Conservation (phyloP, 2,797 vertebrate genomes). For the Ctenopoma kingsleyae region DNA sequence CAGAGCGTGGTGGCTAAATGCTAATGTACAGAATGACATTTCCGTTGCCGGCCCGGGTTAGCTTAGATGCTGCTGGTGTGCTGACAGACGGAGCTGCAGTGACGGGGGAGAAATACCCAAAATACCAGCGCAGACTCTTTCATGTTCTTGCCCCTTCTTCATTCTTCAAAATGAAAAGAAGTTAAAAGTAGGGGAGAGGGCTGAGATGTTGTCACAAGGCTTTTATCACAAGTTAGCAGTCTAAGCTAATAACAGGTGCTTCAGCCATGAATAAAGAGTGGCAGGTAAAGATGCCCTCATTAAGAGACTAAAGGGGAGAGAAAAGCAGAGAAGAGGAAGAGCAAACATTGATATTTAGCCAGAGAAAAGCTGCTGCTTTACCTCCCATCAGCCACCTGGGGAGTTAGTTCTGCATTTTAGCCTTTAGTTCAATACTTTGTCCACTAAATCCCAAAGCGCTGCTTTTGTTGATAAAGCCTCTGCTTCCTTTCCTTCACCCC, state of each 20-base stretch:
- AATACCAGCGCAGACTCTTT: slow-evolving; percentile 59
- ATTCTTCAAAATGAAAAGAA: slow-evolving; percentile 50
- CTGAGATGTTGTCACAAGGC: slow-evolving; percentile 59
- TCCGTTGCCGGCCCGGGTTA: slow-evolving; percentile 72
- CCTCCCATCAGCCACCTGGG: slow-evolving; percentile 62
- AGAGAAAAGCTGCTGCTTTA: slow-evolving; percentile 23
- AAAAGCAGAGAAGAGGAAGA: slow-evolving; percentile 32
- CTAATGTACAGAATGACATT: slow-evolving; percentile 87
- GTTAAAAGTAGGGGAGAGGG: slow-evolving; percentile 27
- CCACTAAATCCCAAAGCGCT: slow-evolving; percentile 59
- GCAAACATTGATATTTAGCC: slow-evolving; percentile 61
- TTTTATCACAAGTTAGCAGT: slow-evolving; percentile 73
- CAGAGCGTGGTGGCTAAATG: slow-evolving; percentile 81
- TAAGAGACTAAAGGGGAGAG: slow-evolving; percentile 43
- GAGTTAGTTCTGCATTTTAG: slow-evolving; percentile 40
- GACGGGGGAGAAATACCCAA: slow-evolving; percentile 26
- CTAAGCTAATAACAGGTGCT: slow-evolving; percentile 61
- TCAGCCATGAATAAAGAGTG: slow-evolving; percentile 49
- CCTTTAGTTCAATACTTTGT: slow-evolving; percentile 49
- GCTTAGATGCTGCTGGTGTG: slow-evolving; percentile 62
- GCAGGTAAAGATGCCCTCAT: slow-evolving; percentile 45
- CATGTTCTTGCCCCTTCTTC: slow-evolving; percentile 34
- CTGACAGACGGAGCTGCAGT: slow-evolving; percentile 64
- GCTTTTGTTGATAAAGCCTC: slow-evolving; percentile 70
- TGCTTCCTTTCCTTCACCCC: slow-evolving; percentile 36